phyloP scores from a whole-genome alignment of 2,797 vertebrate genomes.

The Microctenopoma lineatum region DNA sequence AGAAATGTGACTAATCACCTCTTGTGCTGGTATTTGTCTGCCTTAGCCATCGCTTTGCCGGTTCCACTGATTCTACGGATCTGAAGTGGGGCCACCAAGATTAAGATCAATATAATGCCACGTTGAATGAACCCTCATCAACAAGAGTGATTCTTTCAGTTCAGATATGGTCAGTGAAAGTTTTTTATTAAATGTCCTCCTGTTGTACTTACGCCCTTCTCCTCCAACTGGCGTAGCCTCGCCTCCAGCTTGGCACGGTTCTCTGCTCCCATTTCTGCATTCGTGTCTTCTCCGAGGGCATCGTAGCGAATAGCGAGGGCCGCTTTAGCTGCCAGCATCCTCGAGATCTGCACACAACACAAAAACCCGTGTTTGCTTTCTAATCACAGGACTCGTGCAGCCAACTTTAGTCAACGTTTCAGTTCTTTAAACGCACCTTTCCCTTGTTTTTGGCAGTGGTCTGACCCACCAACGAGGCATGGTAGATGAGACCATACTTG shows the following conservation, averaged over 20 bases:
- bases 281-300: conserved; percentile 94
- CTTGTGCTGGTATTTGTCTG: conserved; percentile 97
- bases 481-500: conserved; percentile 98
- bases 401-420: not conserved
- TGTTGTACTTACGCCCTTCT: conserved; percentile 89
- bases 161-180: too few relatives aligned
- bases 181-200: too few relatives aligned
- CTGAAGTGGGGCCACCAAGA: conserved; percentile 66
- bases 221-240: conserved; percentile 91
- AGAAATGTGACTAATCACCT: conserved; percentile 81
- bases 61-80: conserved; percentile 95
- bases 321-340: conserved; percentile 96
- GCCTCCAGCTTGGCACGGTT: conserved; percentile 95
- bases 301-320: conserved; percentile 94
- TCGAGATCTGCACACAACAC: conserved; percentile 87
- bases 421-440: conserved; percentile 83
- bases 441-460: conserved; percentile 96
- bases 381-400: not conserved
- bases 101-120: too few relatives aligned
- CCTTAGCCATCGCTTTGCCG: conserved; percentile 92
- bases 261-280: conserved; percentile 92
- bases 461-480: conserved; percentile 97
- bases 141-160: too few relatives aligned
- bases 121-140: too few relatives aligned
- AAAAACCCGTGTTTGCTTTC: not conserved